Conservation (phyloP, 2,888 invertebrate genomes). For the Microchrysa polita region DNA sequence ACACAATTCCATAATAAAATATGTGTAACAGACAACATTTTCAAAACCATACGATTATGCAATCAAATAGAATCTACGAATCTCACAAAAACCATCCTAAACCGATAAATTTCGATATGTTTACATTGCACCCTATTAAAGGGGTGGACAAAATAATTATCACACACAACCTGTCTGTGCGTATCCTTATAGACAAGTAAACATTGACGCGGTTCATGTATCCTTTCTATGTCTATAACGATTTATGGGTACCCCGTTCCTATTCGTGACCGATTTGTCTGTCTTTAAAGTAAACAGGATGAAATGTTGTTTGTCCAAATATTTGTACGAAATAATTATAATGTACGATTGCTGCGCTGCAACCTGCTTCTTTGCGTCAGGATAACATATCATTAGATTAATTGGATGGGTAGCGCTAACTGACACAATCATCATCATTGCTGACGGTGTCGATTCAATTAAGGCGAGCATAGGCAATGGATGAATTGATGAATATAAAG, state of each 20-base stretch:
- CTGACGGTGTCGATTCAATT: background rate
- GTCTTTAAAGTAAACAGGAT: slow-evolving; percentile 43
- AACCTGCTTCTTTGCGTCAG: slow-evolving; percentile 2
- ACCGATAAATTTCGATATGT: slow-evolving; percentile 23
- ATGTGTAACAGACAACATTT: background rate
- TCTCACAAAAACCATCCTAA: background rate
- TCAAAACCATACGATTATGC: background rate
- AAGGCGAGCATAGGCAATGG: background rate
- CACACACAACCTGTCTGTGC: background rate
- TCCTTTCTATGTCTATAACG: slow-evolving; percentile 10
- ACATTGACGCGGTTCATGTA: background rate
- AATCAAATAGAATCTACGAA: background rate
- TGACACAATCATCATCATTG: background rate
- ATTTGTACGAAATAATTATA: slow-evolving; percentile 41
- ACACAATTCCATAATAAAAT: background rate
- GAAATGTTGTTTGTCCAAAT: slow-evolving; percentile 43
- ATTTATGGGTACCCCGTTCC: background rate
- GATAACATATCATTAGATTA: slow-evolving; percentile 43
- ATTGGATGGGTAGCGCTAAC: slow-evolving; percentile 26
- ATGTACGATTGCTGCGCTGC: background rate
- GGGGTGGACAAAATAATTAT: slow-evolving; percentile 36
- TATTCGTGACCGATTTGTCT: slow-evolving; percentile 30
- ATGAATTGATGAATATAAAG: background rate
- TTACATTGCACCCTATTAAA: slow-evolving; percentile 33
- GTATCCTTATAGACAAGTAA: background rate